Percentiles rank a stretch among this genome's conserved stretches.
Evolutionary conservation across 2,797 vertebrate genomes (phyloP).

Genomic region (Anabacerthia variegaticeps): DNA sequence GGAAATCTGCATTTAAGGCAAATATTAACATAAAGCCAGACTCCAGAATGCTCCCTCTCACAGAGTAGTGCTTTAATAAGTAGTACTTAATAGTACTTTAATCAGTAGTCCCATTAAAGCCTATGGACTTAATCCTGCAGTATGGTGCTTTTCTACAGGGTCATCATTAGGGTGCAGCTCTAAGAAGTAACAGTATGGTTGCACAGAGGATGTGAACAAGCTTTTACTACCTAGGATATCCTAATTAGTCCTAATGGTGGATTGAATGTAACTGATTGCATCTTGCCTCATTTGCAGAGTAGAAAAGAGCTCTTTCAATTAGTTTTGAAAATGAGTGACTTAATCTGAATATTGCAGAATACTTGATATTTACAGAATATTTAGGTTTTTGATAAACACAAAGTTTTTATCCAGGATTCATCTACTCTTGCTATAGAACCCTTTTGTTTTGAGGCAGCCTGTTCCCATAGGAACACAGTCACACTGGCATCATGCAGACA

Average conservation of each 20-base stretch:
- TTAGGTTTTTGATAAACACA: neutral
- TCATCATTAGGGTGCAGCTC: neutral
- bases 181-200: neutral
- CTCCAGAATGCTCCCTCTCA: neutral
- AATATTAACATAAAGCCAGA: neutral
- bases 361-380: neutral
- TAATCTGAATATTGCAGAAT: neutral
- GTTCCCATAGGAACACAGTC: constrained; percentile 55
- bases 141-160: neutral
- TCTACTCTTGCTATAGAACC: neutral
- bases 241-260: neutral
- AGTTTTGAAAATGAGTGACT: neutral
- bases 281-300: neutral
- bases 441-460: neutral
- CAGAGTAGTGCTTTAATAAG: neutral
- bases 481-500: neutral
- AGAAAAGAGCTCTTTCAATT: neutral
- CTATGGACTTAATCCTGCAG: neutral
- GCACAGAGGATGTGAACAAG: neutral
- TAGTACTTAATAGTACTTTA: neutral
- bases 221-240: neutral
- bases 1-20: neutral
- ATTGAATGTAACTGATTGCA: neutral
- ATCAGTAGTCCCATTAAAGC: neutral
- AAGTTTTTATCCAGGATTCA: constrained; percentile 18